Evolutionary conservation across 2,888 invertebrate species (phyloP).

Genomic region (Platycnemis pennipes): DNA sequence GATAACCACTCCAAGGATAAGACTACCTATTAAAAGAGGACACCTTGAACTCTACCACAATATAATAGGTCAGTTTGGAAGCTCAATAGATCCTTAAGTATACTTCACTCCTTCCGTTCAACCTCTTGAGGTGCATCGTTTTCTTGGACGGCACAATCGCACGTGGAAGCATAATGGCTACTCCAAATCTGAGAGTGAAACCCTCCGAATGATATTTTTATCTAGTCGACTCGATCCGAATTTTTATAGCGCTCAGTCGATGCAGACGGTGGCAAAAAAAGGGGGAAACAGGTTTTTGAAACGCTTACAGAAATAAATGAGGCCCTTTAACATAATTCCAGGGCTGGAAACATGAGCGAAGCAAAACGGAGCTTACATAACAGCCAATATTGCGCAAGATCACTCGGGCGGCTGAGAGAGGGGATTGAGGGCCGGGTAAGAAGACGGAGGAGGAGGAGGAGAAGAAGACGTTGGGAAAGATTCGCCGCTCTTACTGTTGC

Average conservation of each 20-base stretch:
- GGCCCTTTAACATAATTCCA: not conserved
- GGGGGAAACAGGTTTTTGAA: not conserved
- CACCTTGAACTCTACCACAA: no score
- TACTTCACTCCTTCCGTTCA: no score
- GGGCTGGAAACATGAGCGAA: not conserved
- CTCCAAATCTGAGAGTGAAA: no score
- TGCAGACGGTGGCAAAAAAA: not conserved
- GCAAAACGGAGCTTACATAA: not conserved
- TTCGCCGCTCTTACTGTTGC: slow-evolving; percentile 1
- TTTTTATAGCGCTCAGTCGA: not conserved
- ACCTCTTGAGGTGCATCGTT: no score
- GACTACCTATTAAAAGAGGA: no score
- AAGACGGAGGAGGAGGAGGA: not conserved
- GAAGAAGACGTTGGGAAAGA: slow-evolving; percentile 6
- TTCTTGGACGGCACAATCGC: no score
- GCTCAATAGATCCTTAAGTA: no score
- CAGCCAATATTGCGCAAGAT: not conserved
- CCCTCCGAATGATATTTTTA: no score
- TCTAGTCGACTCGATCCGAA: no score
- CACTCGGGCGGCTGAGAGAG: not conserved
- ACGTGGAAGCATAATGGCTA: no score
- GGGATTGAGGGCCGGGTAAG: not conserved
- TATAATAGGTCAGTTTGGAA: no score
- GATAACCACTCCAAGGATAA: no score
- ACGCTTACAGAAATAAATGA: not conserved